phyloP scores from a whole-genome alignment of 2,113 vertebrate genomes.

The Junco hyemalis region DNA sequence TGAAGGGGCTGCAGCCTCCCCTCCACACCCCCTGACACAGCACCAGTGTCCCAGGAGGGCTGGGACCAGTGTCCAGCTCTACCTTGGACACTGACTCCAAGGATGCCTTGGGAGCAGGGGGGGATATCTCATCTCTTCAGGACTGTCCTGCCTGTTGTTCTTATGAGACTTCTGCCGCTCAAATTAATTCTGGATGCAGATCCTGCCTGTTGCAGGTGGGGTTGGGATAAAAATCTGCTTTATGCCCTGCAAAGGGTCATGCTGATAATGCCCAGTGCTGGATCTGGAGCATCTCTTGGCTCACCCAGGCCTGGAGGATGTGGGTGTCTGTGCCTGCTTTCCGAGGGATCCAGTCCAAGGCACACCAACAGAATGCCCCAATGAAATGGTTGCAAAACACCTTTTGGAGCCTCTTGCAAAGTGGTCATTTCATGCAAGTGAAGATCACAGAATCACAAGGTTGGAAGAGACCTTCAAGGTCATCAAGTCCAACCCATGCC shows the following conservation, averaged over 20 bases:
- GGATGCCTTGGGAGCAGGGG: not conserved
- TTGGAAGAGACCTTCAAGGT: not conserved
- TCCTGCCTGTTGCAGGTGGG: not conserved
- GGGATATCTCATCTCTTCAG: not conserved
- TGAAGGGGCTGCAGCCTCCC: not conserved
- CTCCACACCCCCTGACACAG: not conserved
- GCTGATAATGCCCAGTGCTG: rapidly evolving
- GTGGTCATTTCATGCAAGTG: rapidly evolving
- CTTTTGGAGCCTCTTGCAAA: not conserved
- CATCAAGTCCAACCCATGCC: not conserved
- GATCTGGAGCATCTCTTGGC: not conserved
- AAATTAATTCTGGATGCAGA: not conserved
- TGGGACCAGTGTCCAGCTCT: not conserved
- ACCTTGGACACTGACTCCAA: rapidly evolving
- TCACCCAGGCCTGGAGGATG: not conserved
- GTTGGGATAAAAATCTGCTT: not conserved
- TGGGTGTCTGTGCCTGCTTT: not conserved
- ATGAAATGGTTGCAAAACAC: not conserved
- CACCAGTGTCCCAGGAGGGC: not conserved
- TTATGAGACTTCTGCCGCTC: not conserved
- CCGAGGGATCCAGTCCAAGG: not conserved
- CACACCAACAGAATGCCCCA: not conserved
- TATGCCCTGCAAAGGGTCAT: rapidly evolving
- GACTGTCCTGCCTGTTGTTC: not conserved
- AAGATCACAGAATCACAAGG: not conserved